A percentile compares a stretch with the other conserved stretches of the same genome.
Conservation (phyloP, 2,113 vertebrate species). For the Saimiri boliviensis region DNA sequence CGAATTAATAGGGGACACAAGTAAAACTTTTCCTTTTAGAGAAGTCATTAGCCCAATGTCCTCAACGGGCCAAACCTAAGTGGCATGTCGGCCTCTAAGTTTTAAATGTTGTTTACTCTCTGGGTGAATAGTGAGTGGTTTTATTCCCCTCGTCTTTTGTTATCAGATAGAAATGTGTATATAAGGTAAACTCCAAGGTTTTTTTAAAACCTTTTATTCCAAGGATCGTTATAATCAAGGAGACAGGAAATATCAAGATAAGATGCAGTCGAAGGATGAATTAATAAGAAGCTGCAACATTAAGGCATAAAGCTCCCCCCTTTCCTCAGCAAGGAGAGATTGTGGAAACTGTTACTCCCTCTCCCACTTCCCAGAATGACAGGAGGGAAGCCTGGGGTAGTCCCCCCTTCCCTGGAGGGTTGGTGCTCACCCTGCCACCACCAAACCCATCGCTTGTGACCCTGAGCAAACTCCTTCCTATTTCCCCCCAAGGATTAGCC, state of each 20-base stretch:
- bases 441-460: not conserved
- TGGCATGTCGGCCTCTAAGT: not conserved
- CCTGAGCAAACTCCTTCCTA: not conserved
- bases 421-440: not conserved
- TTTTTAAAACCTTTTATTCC: constrained; percentile 75
- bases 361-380: not conserved
- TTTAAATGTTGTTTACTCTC: constrained; percentile 63
- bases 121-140: not conserved
- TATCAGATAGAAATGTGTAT: constrained; percentile 51
- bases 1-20: not conserved
- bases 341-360: not conserved
- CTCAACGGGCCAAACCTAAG: constrained; percentile 27
- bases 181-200: constrained; percentile 57
- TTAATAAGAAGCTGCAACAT: constrained; percentile 53
- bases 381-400: not conserved
- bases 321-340: constrained; percentile 4
- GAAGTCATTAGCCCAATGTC: not conserved
- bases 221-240: constrained; percentile 75
- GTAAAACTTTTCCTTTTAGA: not conserved
- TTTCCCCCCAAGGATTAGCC: not conserved
- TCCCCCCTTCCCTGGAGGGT: not conserved
- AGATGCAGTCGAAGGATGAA: constrained; percentile 70
- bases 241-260: constrained; percentile 74
- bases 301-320: constrained; percentile 5
- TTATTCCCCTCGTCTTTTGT: not conserved